Conservation (phyloP, 2,797 vertebrate genomes). For the Balearica regulorum region DNA sequence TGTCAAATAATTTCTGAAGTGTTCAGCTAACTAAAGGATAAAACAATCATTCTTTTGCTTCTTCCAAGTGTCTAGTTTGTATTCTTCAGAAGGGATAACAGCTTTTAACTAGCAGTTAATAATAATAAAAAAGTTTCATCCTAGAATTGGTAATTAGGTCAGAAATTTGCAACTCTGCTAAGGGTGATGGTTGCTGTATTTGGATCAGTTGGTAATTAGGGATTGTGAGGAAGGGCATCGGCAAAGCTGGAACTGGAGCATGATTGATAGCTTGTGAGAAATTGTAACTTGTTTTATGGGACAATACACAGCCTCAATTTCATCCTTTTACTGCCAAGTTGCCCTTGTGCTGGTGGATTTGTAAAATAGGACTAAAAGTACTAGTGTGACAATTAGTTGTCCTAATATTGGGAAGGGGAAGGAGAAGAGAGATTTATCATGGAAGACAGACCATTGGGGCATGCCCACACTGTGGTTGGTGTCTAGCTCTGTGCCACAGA, state of each 20-base stretch:
- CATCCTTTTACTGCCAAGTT: neutral
- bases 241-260: constrained; percentile 29
- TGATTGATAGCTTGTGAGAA: constrained; percentile 12
- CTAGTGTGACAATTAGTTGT: neutral
- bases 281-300: neutral
- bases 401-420: neutral
- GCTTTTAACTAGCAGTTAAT: neutral
- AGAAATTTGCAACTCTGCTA: constrained; percentile 23
- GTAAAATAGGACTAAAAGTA: neutral
- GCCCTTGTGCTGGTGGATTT: neutral
- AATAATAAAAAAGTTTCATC: neutral
- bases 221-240: neutral
- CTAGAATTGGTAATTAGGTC: constrained; percentile 44
- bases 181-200: neutral
- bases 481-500: fast-evolving
- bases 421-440: neutral
- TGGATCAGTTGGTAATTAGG: neutral
- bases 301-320: neutral
- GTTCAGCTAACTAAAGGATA: neutral
- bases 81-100: neutral
- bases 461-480: fast-evolving
- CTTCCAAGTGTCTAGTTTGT: neutral
- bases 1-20: neutral
- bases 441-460: neutral
- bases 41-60: neutral